Conservation (phyloP, 2,113 vertebrate species). For the Pogonocichla stellata region DNA sequence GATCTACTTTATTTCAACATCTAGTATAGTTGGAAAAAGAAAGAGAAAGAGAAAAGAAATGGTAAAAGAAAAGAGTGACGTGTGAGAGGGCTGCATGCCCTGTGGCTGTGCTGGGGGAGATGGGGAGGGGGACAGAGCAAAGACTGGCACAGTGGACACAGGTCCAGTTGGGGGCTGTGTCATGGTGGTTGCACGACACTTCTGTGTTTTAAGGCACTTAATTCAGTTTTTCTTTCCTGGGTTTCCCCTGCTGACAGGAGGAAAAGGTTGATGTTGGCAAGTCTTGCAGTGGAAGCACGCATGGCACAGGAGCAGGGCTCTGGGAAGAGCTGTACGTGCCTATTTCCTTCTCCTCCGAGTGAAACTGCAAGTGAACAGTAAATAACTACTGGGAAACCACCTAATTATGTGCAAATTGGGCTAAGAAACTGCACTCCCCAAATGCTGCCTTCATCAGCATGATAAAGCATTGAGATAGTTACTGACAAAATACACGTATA, state of each 20-base stretch:
- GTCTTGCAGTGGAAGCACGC: fast-evolving
- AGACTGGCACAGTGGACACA: not conserved
- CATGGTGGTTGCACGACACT: fast-evolving
- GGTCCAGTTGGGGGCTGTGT: fast-evolving
- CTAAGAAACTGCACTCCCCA: not conserved
- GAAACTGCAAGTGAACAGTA: not conserved
- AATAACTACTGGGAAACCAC: not conserved
- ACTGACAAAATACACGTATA: fast-evolving
- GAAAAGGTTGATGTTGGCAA: not conserved
- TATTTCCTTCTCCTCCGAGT: not conserved
- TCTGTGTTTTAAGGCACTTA: not conserved
- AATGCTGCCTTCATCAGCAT: not conserved
- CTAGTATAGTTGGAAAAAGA: not conserved
- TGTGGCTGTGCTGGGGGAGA: not conserved
- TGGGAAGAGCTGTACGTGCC: not conserved
- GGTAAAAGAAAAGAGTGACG: fast-evolving
- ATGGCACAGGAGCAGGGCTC: not conserved
- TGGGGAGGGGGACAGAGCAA: fast-evolving
- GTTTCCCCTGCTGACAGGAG: not conserved
- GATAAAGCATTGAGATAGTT: not conserved
- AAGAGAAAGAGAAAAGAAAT: not conserved
- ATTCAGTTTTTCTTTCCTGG: not conserved
- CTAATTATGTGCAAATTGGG: fast-evolving
- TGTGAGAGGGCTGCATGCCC: fast-evolving
- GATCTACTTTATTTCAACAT: not conserved